Evolutionary conservation across 2,888 invertebrate genomes (phyloP), one percentile per base, ranked within the genome.

Genomic region (Rugalucina vietnamica): DNA sequence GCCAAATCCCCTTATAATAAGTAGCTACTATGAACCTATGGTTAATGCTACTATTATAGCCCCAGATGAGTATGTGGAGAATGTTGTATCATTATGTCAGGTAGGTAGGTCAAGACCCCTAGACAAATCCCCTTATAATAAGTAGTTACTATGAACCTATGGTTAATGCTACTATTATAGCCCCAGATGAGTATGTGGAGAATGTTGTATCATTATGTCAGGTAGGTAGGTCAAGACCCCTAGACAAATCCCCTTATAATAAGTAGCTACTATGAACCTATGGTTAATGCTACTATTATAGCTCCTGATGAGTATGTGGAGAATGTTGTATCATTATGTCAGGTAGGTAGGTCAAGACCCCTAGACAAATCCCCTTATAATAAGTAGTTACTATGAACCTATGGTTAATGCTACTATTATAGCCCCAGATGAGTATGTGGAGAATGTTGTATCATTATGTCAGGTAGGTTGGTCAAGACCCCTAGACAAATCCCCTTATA

Each of bases 11-110:
- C 96, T 96, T 27, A 96, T 96, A 90, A 97, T 98, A 76, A 96
- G 96, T 49, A 97, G 97, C 95, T 97, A 97, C 93, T 97, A 96
- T 92, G 99, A 99, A 94, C 99, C 99, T 0, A 96, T 97, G 95
- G 97, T 98, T 0, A 95, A 96, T 95, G 98, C 97, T 72, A 98
- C 98, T 3, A 97, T 99, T 83, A 98, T 99, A 91, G 97, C 97
- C 0, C 99, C 99, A 76, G 95, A 96, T 95, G 95, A 92, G 36
- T 94, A 94, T 85, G 76, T 95, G 4, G 91, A 91, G 5, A 75
- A 89, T 14, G 89, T 95, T 18, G 90, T 91, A 5, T 10, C 32
- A 3, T 34, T 65, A 18, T 65, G 94, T 82, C 78, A 93, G 92
- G 95, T 95, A 88, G 88, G 93, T 87, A 0, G 8, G 0, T 36